These are phyloP conservation scores for Epinotia nisella DNA, from an alignment of 2,888 invertebrate species.

Conservation along the genomic window DNA sequence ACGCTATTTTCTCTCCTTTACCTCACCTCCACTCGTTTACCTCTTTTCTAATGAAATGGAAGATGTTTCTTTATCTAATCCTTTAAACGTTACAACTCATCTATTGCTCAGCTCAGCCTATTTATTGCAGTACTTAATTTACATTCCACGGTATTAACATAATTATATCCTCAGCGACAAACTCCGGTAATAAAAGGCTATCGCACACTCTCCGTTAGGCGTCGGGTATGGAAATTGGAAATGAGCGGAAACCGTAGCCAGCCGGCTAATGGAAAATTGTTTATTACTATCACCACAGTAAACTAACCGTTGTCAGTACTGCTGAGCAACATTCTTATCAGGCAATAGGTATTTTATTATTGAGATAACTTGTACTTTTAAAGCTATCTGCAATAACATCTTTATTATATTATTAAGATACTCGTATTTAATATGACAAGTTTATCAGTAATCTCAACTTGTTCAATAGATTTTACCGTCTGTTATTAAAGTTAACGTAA, in stretches of 20 bases:
- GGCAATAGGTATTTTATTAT: conserved; percentile 1
- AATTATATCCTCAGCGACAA: conserved; percentile 76
- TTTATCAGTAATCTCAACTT: neutral
- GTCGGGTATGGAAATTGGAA: conserved; percentile 72
- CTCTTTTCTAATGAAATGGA: neutral
- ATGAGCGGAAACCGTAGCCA: conserved; percentile 56
- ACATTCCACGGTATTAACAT: conserved; percentile 74
- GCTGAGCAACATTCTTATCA: conserved; percentile 10
- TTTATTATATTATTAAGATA: neutral
- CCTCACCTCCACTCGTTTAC: no score
- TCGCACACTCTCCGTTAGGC: conserved; percentile 61
- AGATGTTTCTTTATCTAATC: conserved; percentile 19
- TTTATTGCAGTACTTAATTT: conserved; percentile 76
- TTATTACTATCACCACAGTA: conserved; percentile 67
- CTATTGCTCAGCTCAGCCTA: conserved; percentile 60
- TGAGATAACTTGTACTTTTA: neutral
- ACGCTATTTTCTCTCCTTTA: neutral
- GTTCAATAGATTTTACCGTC: neutral
- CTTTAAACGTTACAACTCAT: conserved; percentile 17
- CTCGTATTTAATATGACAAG: neutral
- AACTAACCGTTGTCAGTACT: conserved; percentile 35
- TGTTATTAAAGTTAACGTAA: neutral
- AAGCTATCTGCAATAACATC: neutral
- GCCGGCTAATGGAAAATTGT: conserved; percentile 77
- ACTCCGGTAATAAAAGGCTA: conserved; percentile 70